Evolutionary conservation across 2,888 invertebrate genomes (phyloP), one percentile per base, ranked within the genome.

Genomic region (Phymatocera aterrima): DNA sequence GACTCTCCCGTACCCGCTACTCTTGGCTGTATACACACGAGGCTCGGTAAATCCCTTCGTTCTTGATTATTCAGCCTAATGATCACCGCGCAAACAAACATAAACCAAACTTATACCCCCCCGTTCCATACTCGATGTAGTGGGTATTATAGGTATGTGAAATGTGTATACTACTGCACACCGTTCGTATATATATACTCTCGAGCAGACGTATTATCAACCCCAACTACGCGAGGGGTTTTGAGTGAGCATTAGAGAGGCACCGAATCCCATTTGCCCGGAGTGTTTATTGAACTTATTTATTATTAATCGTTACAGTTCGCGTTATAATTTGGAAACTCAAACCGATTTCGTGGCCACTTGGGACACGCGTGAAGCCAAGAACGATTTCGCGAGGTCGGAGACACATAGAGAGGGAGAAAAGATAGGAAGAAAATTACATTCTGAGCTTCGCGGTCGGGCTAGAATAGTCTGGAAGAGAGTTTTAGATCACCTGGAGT

Each of bases 51-150:
- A 51, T 34, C 68, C 68, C 48, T 72, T 72, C 48, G 51, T n/a
- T 46, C 60, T 60, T 77, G 80, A 79, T 54, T 79, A 82, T 77
- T 83, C 79, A 83, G 80, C 79, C 78, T 84, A 84, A 85, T 82
- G 80, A 83, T 81, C 77, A 37, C 57, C 72, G 77, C 51, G 78
- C 79, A 83, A 84, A 80, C 80, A 83, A 79, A 70, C 57, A 48
- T 64, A 64, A 77, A 77, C 24, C 46, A 64, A 65, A 77, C 46
- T 61, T 75, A 75, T 75, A 75, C 43, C 57, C 10, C 37, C 24
- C 15, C 37, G n/a, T 21, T 18, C 40, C 43, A 6, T 40, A 57
- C 18, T 57, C 21, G 37, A 75, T 57, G 60, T 57, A n/a, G n/a
- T n/a, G n/a, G n/a, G n/a, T n/a, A n/a, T n/a, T n/a, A n/a, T n/a